Conservation (phyloP, 2,888 invertebrate genomes). For the Heliconius sara region DNA sequence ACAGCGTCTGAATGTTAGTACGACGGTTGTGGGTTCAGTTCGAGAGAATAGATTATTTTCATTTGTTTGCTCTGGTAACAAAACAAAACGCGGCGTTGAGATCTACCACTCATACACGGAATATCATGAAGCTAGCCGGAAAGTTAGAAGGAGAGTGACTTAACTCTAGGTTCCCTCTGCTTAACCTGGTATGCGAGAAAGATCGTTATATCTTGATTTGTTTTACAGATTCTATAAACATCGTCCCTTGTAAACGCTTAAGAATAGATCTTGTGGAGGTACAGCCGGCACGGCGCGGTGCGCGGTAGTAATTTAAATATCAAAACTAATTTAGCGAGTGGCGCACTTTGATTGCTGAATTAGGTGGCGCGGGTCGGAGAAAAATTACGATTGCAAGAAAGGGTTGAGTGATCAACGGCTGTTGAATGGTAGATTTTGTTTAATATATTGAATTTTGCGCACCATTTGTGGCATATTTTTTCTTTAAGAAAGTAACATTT, state of each 20-base stretch:
- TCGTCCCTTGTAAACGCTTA: constrained; percentile 37
- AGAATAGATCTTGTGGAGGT: constrained; percentile 44
- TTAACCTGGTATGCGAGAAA: background rate
- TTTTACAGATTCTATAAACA: background rate
- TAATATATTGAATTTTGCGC: constrained; percentile 9
- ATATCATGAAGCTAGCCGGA: background rate
- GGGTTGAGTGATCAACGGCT: constrained; percentile 53
- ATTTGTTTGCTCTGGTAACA: background rate
- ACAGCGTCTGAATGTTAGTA: background rate
- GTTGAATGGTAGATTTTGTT: background rate
- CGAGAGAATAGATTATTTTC: background rate
- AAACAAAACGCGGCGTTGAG: background rate
- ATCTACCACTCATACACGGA: background rate
- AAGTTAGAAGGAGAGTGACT: background rate
- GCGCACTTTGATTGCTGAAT: constrained; percentile 74
- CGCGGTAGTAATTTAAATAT: constrained; percentile 76
- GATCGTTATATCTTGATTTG: background rate
- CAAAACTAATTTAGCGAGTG: constrained; percentile 79
- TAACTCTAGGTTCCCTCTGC: background rate
- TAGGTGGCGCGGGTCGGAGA: constrained; percentile 55
- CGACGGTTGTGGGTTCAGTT: background rate
- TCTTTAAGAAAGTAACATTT: background rate
- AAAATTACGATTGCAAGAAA: constrained; percentile 56
- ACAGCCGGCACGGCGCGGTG: constrained; percentile 57
- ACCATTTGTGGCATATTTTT: constrained; percentile 6